A percentile compares a stretch with the other conserved stretches of the same genome.
phyloP scores from a whole-genome alignment of 1,140 invertebrate species.

The Venturia canescens region DNA sequence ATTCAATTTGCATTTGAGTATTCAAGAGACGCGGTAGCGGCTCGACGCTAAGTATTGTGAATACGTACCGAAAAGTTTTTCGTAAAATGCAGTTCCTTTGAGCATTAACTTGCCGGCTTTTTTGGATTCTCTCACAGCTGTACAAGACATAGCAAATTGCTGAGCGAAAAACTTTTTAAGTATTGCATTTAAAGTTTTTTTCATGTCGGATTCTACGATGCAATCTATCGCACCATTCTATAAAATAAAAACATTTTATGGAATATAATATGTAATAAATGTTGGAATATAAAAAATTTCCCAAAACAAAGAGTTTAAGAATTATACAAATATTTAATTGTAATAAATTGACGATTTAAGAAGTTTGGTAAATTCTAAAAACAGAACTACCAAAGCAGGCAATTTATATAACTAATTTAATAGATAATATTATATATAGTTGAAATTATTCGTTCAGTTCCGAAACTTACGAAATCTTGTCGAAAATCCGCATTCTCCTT shows the following conservation, averaged over 20 bases:
- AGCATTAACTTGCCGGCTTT: background rate
- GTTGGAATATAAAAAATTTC: no score
- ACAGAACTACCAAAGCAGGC: no score
- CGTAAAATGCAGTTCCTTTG: background rate
- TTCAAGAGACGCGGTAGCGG: no score
- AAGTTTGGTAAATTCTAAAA: no score
- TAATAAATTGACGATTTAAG: no score
- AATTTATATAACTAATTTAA: background rate
- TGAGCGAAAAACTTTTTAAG: constrained; percentile 1
- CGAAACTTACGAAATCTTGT: constrained; percentile 3
- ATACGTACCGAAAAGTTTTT: constrained; percentile 14
- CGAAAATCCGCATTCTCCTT: background rate
- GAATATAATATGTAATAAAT: background rate
- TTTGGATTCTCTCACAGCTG: background rate
- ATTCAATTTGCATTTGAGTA: background rate
- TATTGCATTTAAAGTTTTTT: constrained; percentile 12
- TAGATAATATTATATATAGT: background rate
- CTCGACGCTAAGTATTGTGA: background rate
- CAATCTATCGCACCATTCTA: constrained; percentile 12
- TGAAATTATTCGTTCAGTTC: background rate
- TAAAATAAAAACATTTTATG: constrained; percentile 6
- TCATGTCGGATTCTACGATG: background rate
- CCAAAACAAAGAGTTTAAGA: no score
- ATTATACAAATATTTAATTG: no score
- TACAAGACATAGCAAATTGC: constrained; percentile 5